Evolutionary conservation across 1,140 invertebrate genomes (phyloP), one percentile per base, ranked within the genome.

Genomic region (Stenopsyche tienmushanensis): DNA sequence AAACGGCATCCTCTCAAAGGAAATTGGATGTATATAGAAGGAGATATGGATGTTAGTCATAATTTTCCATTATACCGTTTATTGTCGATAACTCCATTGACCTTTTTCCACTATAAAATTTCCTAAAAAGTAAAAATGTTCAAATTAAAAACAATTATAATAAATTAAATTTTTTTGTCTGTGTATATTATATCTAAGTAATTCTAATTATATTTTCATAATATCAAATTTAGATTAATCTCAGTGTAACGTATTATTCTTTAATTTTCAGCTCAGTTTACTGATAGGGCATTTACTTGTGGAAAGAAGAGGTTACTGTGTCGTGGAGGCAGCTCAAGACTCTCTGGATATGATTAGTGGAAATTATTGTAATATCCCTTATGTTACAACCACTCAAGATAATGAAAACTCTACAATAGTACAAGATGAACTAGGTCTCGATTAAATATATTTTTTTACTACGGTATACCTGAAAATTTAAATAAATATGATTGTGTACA

Each of bases 301-400:
- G 13, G 68, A 70, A 29, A 34, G 68, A 10, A 54, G 68, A 13
- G 62, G 68, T 9, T 70, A 66, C 47, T 70, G 68, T 29, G 62
- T 70, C 1, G 65, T 70, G 10, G 67, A 69, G 47, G 68, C 68
- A 17, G 68, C 68, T 0, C 68, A 70, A 47, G 68, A 70, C 29
- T 66, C 68, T n/a, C 59, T 70, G 49, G 65, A 70, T 18, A 54
- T 66, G 18, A 44, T 70, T n/a, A 60, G 64, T 20, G 53, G 65
- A 7, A 1, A 15, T 7, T n/a, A 53, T 20, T 15, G 8, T 26
- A 3, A 23, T 15, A n/a, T 7, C 53, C 15, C n/a, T n/a, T n/a
- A n/a, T n/a, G n/a, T n/a, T 42, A 7, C 34, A 13, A 47, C 5
- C n/a, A 23, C 3, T 15, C 2, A 17, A 2, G 42, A 60, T n/a